Conservation (phyloP, 2,113 vertebrate genomes). For the Helogale parvula region DNA sequence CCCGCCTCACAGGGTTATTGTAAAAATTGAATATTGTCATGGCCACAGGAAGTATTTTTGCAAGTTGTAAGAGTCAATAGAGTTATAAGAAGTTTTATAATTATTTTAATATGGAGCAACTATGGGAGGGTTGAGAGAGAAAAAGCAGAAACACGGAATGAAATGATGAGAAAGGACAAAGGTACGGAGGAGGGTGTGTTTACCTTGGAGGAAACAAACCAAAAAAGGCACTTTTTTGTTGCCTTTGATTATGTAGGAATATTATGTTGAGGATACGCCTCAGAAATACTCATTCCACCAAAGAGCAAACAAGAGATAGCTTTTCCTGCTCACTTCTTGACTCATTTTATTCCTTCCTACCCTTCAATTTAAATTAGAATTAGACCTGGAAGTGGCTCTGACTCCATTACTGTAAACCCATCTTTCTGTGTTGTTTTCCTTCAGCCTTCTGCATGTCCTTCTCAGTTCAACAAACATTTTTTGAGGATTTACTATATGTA, state of each 20-base stretch:
- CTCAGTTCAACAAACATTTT: not conserved
- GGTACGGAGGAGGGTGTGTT: not conserved
- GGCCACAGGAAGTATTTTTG: not conserved
- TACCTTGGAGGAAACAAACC: not conserved
- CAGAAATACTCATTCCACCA: not conserved
- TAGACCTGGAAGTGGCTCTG: not conserved
- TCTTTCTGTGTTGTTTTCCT: not conserved
- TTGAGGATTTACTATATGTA: not conserved
- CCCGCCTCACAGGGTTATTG: not conserved
- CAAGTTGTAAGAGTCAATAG: not conserved
- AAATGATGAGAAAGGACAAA: not conserved
- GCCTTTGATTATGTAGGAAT: not conserved
- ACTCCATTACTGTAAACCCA: not conserved
- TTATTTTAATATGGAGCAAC: not conserved
- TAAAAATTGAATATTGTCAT: not conserved
- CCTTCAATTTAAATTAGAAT: not conserved
- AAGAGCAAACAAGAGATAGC: not conserved
- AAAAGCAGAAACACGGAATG: not conserved
- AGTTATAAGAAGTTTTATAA: not conserved
- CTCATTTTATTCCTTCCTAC: not conserved
- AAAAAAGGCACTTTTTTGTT: not conserved
- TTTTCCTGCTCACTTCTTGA: not conserved
- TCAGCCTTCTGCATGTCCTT: not conserved
- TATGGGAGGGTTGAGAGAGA: not conserved
- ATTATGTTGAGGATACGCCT: not conserved